These are phyloP conservation scores for Chaetogeoica ovagalla DNA, from an alignment of 2,888 invertebrate genomes.

Conservation along the genomic window DNA sequence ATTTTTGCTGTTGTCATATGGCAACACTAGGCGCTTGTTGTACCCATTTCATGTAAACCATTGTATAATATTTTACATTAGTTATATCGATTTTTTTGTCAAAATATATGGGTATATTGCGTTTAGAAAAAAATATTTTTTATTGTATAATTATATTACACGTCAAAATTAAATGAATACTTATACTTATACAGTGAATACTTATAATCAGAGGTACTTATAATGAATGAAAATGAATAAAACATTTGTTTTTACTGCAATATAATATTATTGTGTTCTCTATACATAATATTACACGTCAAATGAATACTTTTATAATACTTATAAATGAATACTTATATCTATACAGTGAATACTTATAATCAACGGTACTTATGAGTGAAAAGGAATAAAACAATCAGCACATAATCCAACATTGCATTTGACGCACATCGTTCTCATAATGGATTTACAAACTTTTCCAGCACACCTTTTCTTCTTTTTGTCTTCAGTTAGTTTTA, in stretches of 20 bases:
- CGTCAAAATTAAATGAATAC: background rate
- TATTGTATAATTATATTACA: background rate
- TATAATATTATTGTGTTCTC: background rate
- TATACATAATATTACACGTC: background rate
- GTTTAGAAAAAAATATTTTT: too few species aligned
- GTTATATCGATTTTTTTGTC: background rate
- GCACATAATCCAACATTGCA: too few species aligned
- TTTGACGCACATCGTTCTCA: too few species aligned
- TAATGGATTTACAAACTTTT: background rate
- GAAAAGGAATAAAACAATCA: too few species aligned
- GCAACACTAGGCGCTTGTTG: too few species aligned
- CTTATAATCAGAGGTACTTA: background rate
- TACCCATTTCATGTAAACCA: too few species aligned
- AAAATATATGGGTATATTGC: background rate
- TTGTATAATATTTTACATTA: background rate
- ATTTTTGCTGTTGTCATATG: background rate
- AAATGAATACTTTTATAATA: background rate
- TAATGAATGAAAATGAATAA: background rate
- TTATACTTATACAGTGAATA: background rate
- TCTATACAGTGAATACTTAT: background rate
- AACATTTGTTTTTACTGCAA: background rate
- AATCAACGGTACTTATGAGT: too few species aligned
- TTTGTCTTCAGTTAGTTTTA: background rate
- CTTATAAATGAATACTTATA: background rate
- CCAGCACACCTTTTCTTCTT: conserved; percentile 7